Percentiles rank a stretch among this genome's conserved stretches.
These are phyloP conservation scores for Eupithecia subumbrata DNA, from an alignment of 2,888 invertebrate genomes.

Conservation along the genomic window DNA sequence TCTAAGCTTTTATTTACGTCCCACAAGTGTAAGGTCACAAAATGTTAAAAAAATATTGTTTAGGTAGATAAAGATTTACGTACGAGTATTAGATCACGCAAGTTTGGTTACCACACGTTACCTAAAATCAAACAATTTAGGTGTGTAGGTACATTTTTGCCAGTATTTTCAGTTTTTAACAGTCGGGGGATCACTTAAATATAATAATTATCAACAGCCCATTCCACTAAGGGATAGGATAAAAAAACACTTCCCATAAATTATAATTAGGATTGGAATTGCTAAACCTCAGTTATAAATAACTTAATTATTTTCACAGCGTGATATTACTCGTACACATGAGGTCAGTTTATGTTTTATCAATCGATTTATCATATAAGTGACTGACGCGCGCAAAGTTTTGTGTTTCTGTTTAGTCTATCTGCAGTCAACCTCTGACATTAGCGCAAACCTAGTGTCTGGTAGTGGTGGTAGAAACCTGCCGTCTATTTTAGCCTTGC, in stretches of 20 bases:
- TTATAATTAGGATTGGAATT: background rate
- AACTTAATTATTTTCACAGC: background rate
- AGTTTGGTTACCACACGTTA: too few relatives aligned
- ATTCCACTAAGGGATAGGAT: background rate
- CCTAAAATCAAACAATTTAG: too few relatives aligned
- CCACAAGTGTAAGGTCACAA: background rate
- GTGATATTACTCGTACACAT: background rate
- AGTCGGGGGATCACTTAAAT: too few relatives aligned
- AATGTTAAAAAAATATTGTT: background rate
- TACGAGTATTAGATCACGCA: too few relatives aligned
- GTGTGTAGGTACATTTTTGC: too few relatives aligned
- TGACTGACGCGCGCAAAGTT: constrained; percentile 16
- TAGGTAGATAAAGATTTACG: too few relatives aligned
- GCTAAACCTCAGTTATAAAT: background rate
- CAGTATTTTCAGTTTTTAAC: too few relatives aligned
- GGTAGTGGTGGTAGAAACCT: background rate
- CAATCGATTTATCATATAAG: background rate
- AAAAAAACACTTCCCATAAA: too few relatives aligned
- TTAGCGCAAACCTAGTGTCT: constrained; percentile 39
- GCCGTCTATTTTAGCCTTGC: background rate
- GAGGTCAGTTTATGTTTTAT: constrained; percentile 6
- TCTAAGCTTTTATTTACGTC: background rate
- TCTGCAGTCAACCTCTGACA: constrained; percentile 54
- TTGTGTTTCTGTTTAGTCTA: constrained; percentile 52
- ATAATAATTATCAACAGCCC: background rate